These are phyloP conservation scores for Ophiodon elongatus DNA, from an alignment of 2,113 vertebrate species.

Conservation along the genomic window DNA sequence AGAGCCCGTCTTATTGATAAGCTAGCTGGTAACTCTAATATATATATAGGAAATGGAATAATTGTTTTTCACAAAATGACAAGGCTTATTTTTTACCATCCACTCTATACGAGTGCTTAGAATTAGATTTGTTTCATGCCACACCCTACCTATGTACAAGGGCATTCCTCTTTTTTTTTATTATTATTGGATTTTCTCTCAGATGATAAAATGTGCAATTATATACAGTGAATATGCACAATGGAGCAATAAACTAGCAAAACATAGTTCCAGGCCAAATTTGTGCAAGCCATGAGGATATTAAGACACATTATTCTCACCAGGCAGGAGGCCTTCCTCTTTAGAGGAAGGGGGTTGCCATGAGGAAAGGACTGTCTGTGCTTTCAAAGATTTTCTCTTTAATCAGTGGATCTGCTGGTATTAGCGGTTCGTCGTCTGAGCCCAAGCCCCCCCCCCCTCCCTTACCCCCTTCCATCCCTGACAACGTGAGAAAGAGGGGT, in stretches of 20 bases:
- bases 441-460: constrained; percentile 2
- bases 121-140: neutral
- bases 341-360: constrained; percentile 29
- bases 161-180: neutral
- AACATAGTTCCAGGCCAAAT: constrained; percentile 15
- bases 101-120: neutral
- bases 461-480: constrained; percentile 23
- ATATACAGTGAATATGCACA: neutral
- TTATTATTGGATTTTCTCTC: neutral
- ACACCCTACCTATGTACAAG: neutral
- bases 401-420: constrained; percentile 69
- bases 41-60: neutral
- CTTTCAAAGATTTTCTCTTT: constrained; percentile 74
- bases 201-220: constrained; percentile 1
- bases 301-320: constrained; percentile 56
- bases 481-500: constrained; percentile 56
- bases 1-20: neutral
- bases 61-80: neutral
- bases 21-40: neutral
- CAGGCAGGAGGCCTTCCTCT: constrained; percentile 42
- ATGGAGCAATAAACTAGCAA: neutral
- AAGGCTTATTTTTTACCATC: neutral
- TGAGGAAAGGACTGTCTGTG: constrained; percentile 61
- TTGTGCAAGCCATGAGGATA: constrained; percentile 13
- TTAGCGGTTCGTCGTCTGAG: constrained; percentile 74